Evolutionary conservation across 2,888 invertebrate genomes (phyloP), one percentile per base, ranked within the genome.

Genomic region (Patella ulyssiponensis): DNA sequence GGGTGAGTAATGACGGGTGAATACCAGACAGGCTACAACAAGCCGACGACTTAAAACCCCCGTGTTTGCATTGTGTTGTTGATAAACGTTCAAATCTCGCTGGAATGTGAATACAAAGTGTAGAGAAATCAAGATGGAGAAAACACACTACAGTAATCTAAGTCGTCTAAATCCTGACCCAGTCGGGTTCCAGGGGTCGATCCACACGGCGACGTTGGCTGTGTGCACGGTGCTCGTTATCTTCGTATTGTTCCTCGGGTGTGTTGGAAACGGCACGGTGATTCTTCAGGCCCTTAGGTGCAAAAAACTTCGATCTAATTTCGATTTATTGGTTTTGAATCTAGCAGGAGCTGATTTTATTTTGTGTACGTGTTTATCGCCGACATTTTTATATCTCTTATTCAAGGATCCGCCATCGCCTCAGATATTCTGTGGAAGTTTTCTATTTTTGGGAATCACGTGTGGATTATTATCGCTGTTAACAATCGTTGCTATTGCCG

Each of bases 181-280:
- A 20, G 77, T 79, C 12, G 79, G 80, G 17, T 83, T 83, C 53
- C 79, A 82, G 51, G 86, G 85, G 9, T 83, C 85, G 17, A 87
- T 88, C 9, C 88, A 88, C 78, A 86, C 86, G 20, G 88, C 88
- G 23, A 87, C 88, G 0, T 77, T 87, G n/a, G 86, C 87, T 1
- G 88, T 88, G 44, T 87, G 87, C 77, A 88, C 87, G 4, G 87
- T 88, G 23, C 81, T 88, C 23, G 85, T 85, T n/a, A 83, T 86
- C 1, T 87, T 88, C 74, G 87, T 87, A 17, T 78, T 88, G 33
- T 76, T 88, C 33, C 79, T 88, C 71, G 88, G 88, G 14, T 85
- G 86, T 52, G 82, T 87, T 12, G 88, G 88, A n/a, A 88, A 88
- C 80, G 85, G 85, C 12, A 79, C 86, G 52, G 87, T 88, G n/a